Evolutionary conservation across 2,888 invertebrate genomes (phyloP).

Genomic region (Tanytarsus gracilentus): DNA sequence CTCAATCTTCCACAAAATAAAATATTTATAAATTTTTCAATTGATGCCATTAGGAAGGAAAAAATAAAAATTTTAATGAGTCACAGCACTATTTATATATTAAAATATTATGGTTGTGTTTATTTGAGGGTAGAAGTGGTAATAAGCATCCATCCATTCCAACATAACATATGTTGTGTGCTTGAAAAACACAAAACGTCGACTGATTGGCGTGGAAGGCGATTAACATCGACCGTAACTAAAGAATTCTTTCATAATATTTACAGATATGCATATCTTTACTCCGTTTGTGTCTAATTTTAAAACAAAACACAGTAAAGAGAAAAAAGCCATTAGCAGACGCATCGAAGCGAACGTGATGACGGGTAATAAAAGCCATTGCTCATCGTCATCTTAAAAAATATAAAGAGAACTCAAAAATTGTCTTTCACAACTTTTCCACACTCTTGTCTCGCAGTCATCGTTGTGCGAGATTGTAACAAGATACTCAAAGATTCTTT

Average conservation of each 20-base stretch:
- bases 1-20: no score
- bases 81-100: background rate
- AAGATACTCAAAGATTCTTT: background rate
- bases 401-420: background rate
- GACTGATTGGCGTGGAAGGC: slow-evolving; percentile 1
- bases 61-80: slow-evolving; percentile 6
- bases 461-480: background rate
- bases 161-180: background rate
- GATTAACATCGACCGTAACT: slow-evolving; percentile 8
- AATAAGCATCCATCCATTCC: background rate
- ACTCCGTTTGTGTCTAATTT: background rate
- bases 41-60: background rate
- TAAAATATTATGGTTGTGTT: background rate
- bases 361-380: slow-evolving; percentile 18
- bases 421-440: background rate
- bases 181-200: no score
- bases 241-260: slow-evolving; percentile 5
- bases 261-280: background rate
- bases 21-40: no score
- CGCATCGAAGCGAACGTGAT: slow-evolving; percentile 16
- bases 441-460: background rate
- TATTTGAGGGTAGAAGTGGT: background rate
- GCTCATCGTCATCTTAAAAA: background rate
- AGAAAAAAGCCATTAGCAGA: slow-evolving; percentile 1
- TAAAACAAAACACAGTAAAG: background rate